These are phyloP conservation scores for Diarsia mendica DNA, from an alignment of 2,888 invertebrate species.

Conservation along the genomic window DNA sequence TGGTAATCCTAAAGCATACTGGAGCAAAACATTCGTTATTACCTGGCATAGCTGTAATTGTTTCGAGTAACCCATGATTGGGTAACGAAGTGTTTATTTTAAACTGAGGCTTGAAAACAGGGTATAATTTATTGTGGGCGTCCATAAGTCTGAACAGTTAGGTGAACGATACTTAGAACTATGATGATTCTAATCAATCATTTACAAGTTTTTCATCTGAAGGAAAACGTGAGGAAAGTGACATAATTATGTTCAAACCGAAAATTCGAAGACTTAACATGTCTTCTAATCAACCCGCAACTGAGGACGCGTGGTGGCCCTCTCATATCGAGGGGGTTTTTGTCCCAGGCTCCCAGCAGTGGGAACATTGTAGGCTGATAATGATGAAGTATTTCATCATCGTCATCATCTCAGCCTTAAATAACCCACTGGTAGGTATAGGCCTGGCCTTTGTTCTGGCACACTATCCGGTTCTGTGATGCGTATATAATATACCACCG, in stretches of 20 bases:
- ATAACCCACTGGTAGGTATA: no score
- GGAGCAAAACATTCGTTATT: neutral
- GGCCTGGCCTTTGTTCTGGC: no score
- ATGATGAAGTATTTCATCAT: no score
- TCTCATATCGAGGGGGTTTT: no score
- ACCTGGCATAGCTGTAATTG: constrained; percentile 1
- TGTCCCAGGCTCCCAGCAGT: no score
- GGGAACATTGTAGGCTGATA: no score
- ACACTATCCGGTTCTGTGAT: neutral
- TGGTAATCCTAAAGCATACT: neutral
- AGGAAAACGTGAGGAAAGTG: no score
- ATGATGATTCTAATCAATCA: neutral
- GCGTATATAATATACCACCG: neutral
- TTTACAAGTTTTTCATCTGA: neutral
- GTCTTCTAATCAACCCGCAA: no score
- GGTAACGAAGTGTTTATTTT: constrained; percentile 1
- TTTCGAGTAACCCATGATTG: neutral
- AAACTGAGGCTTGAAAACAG: neutral
- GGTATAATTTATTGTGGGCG: neutral
- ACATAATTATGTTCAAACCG: no score
- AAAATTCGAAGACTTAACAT: no score
- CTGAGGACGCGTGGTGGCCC: no score
- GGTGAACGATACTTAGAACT: neutral
- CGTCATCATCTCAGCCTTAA: neutral
- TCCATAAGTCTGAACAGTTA: neutral